phyloP scores from a whole-genome alignment of 2,888 invertebrate species.

The Amblyjoppa proteus region DNA sequence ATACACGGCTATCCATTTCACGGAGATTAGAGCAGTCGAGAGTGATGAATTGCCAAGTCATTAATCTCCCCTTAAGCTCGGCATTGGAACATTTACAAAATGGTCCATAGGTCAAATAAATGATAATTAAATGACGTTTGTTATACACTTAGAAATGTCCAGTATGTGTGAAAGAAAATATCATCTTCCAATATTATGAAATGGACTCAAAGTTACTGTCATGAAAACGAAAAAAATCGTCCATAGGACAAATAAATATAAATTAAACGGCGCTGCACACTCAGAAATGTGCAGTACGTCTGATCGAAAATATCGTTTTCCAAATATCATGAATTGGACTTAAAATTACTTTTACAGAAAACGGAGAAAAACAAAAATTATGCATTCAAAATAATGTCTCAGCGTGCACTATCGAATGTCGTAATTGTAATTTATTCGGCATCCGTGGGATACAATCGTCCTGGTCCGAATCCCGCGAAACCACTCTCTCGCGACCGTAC shows the following conservation, averaged over 20 bases:
- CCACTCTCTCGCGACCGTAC: neutral
- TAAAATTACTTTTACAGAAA: neutral
- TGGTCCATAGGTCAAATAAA: neutral
- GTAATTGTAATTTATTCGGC: slow-evolving; percentile 23
- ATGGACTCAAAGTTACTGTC: too few relatives aligned
- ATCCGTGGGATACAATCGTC: slow-evolving; percentile 26
- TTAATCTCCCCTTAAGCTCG: neutral
- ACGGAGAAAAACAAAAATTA: neutral
- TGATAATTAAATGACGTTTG: neutral
- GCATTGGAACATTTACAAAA: neutral
- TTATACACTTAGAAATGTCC: neutral
- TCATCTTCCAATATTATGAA: too few relatives aligned
- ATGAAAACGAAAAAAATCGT: too few relatives aligned
- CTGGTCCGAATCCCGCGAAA: neutral
- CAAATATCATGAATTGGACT: neutral
- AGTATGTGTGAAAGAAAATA: neutral
- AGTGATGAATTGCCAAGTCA: neutral
- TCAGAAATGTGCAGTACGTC: neutral
- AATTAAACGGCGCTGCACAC: neutral
- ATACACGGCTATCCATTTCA: neutral
- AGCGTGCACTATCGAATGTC: slow-evolving; percentile 6
- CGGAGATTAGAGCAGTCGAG: neutral
- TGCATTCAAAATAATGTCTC: neutral
- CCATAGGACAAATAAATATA: neutral
- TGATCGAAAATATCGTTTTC: neutral